Percentiles rank a stretch among this genome's conserved stretches.
phyloP scores from a whole-genome alignment of 2,797 vertebrate genomes.

The Varecia variegata region DNA sequence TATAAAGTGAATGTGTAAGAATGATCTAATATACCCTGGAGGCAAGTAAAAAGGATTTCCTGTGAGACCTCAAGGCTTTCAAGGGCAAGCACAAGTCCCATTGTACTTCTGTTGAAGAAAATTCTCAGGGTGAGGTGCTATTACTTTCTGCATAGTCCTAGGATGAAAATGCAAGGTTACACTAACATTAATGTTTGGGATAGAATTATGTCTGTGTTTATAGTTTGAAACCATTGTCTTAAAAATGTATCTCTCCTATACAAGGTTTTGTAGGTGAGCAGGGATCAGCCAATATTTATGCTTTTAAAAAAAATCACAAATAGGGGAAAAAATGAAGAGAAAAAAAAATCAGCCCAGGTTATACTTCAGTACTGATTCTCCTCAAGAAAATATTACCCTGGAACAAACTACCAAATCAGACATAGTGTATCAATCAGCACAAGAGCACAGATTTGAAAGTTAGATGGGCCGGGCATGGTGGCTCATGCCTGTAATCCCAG shows the following conservation, averaged over 20 bases:
- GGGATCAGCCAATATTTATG: background rate
- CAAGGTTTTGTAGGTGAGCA: background rate
- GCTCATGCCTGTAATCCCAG: too few species aligned
- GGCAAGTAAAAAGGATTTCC: background rate
- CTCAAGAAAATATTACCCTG: background rate
- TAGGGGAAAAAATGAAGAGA: background rate
- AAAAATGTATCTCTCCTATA: background rate
- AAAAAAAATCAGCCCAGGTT: background rate
- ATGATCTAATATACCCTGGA: background rate
- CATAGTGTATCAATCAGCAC: too few species aligned
- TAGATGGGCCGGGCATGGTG: background rate
- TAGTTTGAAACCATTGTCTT: background rate
- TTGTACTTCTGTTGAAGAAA: background rate
- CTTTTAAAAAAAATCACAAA: background rate
- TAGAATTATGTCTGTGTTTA: background rate
- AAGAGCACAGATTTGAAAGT: background rate
- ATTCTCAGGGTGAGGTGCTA: background rate
- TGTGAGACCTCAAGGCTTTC: background rate
- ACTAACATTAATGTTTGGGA: background rate
- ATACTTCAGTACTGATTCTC: background rate
- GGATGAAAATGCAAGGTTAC: background rate
- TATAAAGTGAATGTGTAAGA: background rate
- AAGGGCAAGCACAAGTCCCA: background rate
- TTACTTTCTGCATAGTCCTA: background rate
- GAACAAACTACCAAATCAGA: background rate